Percentiles rank a stretch among this genome's conserved stretches.
Conservation (phyloP, 2,888 invertebrate genomes). For the Heterodera filipjevi region DNA sequence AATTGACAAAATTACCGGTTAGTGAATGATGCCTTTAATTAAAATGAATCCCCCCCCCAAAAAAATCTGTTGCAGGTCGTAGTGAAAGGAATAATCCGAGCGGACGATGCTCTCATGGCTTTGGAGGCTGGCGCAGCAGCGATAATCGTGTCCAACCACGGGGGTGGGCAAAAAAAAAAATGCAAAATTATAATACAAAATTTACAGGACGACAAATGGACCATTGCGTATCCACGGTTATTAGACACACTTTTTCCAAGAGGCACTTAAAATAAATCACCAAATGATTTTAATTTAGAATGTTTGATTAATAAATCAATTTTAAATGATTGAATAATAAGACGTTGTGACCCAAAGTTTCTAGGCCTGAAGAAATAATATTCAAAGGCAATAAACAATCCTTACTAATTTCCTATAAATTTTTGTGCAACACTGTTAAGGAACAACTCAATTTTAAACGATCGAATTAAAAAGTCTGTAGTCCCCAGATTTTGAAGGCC, state of each 20-base stretch:
- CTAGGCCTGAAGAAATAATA: too few species aligned
- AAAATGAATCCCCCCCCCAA: too few species aligned
- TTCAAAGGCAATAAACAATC: too few species aligned
- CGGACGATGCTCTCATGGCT: conserved; percentile 82
- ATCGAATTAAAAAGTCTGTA: too few species aligned
- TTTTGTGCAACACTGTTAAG: too few species aligned
- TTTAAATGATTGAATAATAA: too few species aligned
- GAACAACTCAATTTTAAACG: too few species aligned
- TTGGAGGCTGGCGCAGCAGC: conserved; percentile 77
- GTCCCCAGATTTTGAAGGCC: too few species aligned
- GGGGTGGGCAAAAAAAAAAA: conserved; percentile 70
- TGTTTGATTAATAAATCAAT: too few species aligned
- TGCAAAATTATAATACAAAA: conserved; percentile 69
- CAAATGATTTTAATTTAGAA: conserved; percentile 44
- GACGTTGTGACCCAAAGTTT: too few species aligned
- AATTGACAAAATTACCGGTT: conserved; percentile 42
- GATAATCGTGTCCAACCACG: conserved; percentile 90
- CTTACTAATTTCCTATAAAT: too few species aligned
- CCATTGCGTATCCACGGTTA: conserved; percentile 80
- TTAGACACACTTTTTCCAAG: conserved; percentile 32
- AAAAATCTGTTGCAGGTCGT: conserved; percentile 50
- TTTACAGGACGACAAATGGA: conserved; percentile 85
- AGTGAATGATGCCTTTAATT: conserved; percentile 21
- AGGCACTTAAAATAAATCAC: too few species aligned
- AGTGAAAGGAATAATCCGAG: conserved; percentile 65